phyloP scores from a whole-genome alignment of 2,797 vertebrate genomes.

The Chrosomus eos region DNA sequence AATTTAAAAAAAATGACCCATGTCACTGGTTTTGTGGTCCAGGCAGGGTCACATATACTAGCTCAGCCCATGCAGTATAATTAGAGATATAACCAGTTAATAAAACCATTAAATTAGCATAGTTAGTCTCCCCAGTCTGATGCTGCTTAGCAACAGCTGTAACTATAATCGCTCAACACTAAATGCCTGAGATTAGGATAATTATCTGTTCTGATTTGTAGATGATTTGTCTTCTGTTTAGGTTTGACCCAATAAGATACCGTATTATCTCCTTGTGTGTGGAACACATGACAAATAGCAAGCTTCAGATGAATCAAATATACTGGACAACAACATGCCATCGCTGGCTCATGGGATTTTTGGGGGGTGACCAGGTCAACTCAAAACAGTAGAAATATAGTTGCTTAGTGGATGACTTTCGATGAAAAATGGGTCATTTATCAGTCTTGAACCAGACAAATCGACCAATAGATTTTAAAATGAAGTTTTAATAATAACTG shows the following conservation, averaged over 20 bases:
- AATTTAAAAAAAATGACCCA: too few species aligned
- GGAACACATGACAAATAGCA: neutral
- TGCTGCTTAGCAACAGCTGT: conserved; percentile 9
- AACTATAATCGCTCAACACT: neutral
- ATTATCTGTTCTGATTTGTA: conserved; percentile 16
- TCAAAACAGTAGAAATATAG: neutral
- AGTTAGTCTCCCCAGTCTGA: neutral
- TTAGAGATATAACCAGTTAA: neutral
- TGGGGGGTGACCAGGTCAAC: neutral
- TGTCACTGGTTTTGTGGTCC: too few species aligned
- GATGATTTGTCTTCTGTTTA: neutral
- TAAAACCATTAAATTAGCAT: neutral
- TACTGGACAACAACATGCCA: neutral
- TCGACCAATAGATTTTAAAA: neutral
- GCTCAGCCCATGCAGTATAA: neutral
- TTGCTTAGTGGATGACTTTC: conserved; percentile 21
- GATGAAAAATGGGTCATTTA: conserved; percentile 33
- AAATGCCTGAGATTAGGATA: neutral
- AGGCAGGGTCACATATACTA: neutral
- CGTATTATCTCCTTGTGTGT: neutral
- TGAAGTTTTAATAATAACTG: neutral
- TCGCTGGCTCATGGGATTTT: neutral
- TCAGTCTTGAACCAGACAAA: neutral
- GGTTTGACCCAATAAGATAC: neutral
- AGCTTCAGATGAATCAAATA: neutral